Evolutionary conservation across 2,888 invertebrate species (phyloP).

Genomic region (Linyphia triangularis): DNA sequence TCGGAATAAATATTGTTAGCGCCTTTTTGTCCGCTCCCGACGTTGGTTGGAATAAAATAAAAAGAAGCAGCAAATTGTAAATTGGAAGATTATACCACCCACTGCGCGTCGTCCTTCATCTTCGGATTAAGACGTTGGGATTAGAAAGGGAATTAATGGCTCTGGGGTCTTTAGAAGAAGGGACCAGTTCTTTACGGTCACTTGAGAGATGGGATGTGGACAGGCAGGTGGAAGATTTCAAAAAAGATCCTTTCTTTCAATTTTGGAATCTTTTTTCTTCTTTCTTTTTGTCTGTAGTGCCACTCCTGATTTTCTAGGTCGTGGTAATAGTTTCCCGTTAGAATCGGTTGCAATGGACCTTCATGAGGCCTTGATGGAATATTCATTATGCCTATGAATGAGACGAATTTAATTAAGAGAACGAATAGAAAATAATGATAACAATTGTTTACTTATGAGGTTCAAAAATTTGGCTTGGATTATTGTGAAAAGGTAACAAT

Average conservation of each 20-base stretch:
- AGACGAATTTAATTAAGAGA: too few species aligned
- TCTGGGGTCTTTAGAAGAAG: background rate
- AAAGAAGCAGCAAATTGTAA: conserved; percentile 40
- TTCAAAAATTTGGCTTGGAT: too few species aligned
- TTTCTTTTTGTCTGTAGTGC: too few species aligned
- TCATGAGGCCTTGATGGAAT: background rate
- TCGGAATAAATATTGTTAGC: background rate
- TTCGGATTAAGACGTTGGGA: conserved; percentile 67
- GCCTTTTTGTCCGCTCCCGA: conserved; percentile 21
- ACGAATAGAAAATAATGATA: too few species aligned
- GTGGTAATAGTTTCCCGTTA: background rate
- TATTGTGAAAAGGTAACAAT: too few species aligned
- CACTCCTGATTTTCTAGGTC: background rate
- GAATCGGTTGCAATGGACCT: background rate
- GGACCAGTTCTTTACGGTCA: conserved; percentile 21
- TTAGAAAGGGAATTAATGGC: conserved; percentile 63
- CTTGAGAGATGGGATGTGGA: background rate
- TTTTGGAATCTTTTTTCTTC: background rate
- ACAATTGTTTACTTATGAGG: too few species aligned
- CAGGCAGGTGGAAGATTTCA: background rate
- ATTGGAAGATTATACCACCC: conserved; percentile 67
- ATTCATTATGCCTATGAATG: too few species aligned
- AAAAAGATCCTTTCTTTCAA: background rate
- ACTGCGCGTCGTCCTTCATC: conserved; percentile 61
- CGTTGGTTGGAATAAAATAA: background rate